Conservation (phyloP, 1,140 invertebrate genomes). For the Euura lappo region DNA sequence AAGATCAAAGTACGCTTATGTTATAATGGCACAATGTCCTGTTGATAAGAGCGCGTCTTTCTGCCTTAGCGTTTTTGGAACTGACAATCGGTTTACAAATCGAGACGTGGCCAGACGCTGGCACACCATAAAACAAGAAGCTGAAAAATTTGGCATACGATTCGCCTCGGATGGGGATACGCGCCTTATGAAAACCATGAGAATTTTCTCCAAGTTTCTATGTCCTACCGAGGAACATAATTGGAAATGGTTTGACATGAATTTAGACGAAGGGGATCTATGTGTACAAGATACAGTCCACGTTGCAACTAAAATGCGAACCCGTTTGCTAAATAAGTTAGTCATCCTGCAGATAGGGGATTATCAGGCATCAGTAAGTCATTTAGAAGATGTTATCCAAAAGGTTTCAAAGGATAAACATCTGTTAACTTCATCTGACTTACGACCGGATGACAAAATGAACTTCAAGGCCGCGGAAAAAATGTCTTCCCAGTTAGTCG, state of each 20-base stretch:
- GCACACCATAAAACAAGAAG: slow-evolving; percentile 19
- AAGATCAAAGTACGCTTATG: slow-evolving; percentile 16
- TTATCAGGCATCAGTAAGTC: slow-evolving; percentile 19
- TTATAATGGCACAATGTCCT: slow-evolving; percentile 28
- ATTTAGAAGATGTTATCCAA: slow-evolving; percentile 18
- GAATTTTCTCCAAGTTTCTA: background rate
- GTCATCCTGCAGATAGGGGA: slow-evolving; percentile 26
- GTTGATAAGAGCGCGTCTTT: slow-evolving; percentile 21
- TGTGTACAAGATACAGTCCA: slow-evolving; percentile 29
- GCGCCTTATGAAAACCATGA: slow-evolving; percentile 14
- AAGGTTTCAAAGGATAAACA: slow-evolving; percentile 26
- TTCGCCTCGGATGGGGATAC: slow-evolving; percentile 27
- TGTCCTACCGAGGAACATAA: background rate
- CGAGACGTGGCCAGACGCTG: slow-evolving; percentile 22
- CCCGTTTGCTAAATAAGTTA: slow-evolving; percentile 24
- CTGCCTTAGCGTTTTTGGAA: slow-evolving; percentile 26
- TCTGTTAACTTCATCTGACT: slow-evolving; percentile 25
- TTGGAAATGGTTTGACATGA: slow-evolving; percentile 4
- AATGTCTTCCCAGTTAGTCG: background rate
- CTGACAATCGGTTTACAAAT: slow-evolving; percentile 21
- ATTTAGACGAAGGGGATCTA: slow-evolving; percentile 5
- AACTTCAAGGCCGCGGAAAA: slow-evolving; percentile 15
- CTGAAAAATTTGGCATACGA: slow-evolving; percentile 22
- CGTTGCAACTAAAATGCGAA: slow-evolving; percentile 21
- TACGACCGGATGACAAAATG: slow-evolving; percentile 27